A percentile compares a stretch with the other conserved stretches of the same genome.
Evolutionary conservation across 2,888 invertebrate species (phyloP).

Genomic region (Plutella xylostella): DNA sequence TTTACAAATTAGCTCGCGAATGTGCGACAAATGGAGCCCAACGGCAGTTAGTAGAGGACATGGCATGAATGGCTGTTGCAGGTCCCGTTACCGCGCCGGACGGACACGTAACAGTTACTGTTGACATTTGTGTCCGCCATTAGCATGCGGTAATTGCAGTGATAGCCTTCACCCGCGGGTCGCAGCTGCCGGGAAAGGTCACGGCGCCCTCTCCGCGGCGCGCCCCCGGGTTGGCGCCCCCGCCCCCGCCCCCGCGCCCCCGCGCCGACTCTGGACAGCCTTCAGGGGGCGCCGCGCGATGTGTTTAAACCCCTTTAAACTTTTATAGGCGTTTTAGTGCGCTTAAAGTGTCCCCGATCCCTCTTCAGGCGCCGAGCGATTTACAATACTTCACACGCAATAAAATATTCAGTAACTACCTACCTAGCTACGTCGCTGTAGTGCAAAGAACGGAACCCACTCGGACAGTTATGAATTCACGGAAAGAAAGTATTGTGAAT

Average conservation of each 20-base stretch:
- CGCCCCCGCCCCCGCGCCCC: constrained; percentile 9
- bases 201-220: not conserved
- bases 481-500: no score
- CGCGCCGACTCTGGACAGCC: constrained; percentile 9
- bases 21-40: no score
- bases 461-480: no score
- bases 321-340: not conserved
- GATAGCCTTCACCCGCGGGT: constrained; percentile 31
- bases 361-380: not conserved
- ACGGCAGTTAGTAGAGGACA: no score
- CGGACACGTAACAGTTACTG: not conserved
- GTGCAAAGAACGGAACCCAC: no score
- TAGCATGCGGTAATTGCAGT: constrained; percentile 1
- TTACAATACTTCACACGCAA: not conserved
- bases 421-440: not conserved
- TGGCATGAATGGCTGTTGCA: no score
- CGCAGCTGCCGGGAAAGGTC: constrained; percentile 1
- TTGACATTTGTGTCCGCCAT: constrained; percentile 2
- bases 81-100: no score
- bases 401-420: not conserved
- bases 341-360: not conserved
- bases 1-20: no score
- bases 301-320: constrained; percentile 4
- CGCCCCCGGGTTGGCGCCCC: not conserved
- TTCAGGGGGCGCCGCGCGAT: not conserved